Evolutionary conservation across 2,888 invertebrate genomes (phyloP).

Genomic region (Gastracanthus pulcherrimus): DNA sequence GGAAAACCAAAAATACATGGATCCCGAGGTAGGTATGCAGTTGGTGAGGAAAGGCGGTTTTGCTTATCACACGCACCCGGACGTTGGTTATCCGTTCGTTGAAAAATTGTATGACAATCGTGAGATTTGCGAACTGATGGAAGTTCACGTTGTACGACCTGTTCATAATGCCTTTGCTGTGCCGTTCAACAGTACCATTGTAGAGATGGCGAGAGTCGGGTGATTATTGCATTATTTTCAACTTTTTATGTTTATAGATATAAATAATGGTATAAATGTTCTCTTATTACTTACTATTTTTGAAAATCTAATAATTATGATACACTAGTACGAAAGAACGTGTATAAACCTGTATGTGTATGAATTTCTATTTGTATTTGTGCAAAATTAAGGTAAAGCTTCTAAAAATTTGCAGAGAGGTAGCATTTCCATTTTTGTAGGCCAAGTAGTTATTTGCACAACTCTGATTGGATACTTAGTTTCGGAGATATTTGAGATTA

Average conservation of each 20-base stretch:
- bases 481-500: no score
- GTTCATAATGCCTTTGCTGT: conserved; percentile 35
- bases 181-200: conserved; percentile 66
- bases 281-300: no score
- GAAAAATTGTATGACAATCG: conserved; percentile 66
- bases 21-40: conserved; percentile 65
- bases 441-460: no score
- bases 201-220: conserved; percentile 69
- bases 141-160: neutral
- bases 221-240: no score
- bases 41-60: conserved; percentile 65
- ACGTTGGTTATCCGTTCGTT: conserved; percentile 68
- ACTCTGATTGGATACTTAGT: no score
- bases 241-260: neutral
- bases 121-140: conserved; percentile 69
- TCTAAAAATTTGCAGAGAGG: no score
- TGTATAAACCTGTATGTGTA: no score
- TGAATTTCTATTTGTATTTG: no score
- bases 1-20: conserved; percentile 63
- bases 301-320: no score
- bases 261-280: neutral
- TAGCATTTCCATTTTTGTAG: no score
- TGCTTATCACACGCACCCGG: conserved; percentile 71
- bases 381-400: no score
- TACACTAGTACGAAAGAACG: no score